A percentile compares a stretch with the other conserved stretches of the same genome.
Evolutionary conservation across 2,888 invertebrate species (phyloP).

Genomic region (Hofmannophila pseudospretella): DNA sequence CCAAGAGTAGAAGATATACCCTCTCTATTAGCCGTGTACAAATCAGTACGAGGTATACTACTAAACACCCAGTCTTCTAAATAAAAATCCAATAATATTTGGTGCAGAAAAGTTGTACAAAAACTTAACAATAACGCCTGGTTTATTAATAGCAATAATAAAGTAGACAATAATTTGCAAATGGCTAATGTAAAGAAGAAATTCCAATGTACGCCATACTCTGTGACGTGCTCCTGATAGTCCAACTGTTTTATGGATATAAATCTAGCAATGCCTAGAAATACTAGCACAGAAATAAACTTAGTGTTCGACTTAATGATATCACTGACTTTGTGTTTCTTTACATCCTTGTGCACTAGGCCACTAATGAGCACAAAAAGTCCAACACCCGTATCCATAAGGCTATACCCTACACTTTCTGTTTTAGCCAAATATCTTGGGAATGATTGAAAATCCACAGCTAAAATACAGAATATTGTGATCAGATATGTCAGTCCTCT

Average conservation of each 20-base stretch:
- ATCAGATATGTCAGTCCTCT: slow-evolving; percentile 84
- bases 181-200: slow-evolving; percentile 96
- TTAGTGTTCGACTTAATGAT: slow-evolving; percentile 53
- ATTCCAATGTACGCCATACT: slow-evolving; percentile 99
- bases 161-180: slow-evolving; percentile 84
- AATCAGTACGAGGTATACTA: slow-evolving; percentile 69
- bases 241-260: slow-evolving; percentile 79
- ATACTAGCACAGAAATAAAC: slow-evolving; percentile 49
- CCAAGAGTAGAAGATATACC: slow-evolving; percentile 92
- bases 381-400: slow-evolving; percentile 98
- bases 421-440: slow-evolving; percentile 93
- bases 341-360: slow-evolving; percentile 77
- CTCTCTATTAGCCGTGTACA: slow-evolving; percentile 93
- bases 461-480: slow-evolving; percentile 90
- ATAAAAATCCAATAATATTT: slow-evolving; percentile 79
- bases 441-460: slow-evolving; percentile 94
- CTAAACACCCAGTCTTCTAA: slow-evolving; percentile 85
- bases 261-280: slow-evolving; percentile 81
- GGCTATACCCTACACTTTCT: slow-evolving; percentile 87
- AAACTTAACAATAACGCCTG: slow-evolving; percentile 76
- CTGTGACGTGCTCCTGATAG: slow-evolving; percentile 92
- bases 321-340: slow-evolving; percentile 33
- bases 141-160: slow-evolving; percentile 75
- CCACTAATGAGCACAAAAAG: slow-evolving; percentile 90
- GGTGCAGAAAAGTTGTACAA: slow-evolving; percentile 79